phyloP scores from a whole-genome alignment of 1,140 invertebrate species.

The Oedothorax gibbosus region DNA sequence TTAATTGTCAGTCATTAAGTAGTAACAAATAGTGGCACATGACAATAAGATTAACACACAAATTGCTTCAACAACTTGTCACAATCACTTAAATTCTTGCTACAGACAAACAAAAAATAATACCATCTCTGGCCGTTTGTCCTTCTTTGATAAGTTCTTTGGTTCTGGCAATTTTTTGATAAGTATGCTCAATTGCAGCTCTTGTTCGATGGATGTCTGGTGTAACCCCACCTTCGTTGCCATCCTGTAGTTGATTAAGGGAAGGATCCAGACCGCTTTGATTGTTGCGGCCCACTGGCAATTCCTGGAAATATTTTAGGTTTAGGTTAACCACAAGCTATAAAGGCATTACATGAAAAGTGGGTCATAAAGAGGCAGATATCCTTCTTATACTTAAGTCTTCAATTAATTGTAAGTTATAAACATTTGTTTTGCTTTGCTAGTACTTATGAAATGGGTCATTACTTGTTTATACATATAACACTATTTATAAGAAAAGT shows the following conservation, averaged over 20 bases:
- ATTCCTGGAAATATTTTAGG: constrained; percentile 4
- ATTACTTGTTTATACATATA: too few relatives aligned
- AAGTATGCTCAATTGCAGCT: constrained; percentile 84
- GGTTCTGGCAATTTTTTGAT: constrained; percentile 86
- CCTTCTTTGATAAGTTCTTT: constrained; percentile 89
- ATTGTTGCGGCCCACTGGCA: constrained; percentile 27
- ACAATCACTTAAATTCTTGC: not conserved
- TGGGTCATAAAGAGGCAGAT: not conserved
- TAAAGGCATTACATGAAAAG: not conserved
- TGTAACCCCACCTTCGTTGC: constrained; percentile 39
- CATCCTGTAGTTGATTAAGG: constrained; percentile 36
- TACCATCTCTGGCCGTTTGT: constrained; percentile 86
- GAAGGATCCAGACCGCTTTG: constrained; percentile 23
- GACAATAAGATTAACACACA: not conserved
- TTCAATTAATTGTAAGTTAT: too few relatives aligned
- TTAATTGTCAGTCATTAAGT: too few relatives aligned
- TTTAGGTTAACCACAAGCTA: not conserved
- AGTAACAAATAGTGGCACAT: not conserved
- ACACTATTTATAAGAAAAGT: too few relatives aligned
- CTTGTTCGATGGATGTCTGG: constrained; percentile 65
- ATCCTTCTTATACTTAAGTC: too few relatives aligned
- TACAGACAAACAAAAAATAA: constrained; percentile 2
- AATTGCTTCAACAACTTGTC: not conserved
- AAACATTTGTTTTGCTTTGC: too few relatives aligned
- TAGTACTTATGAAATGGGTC: too few relatives aligned